These are phyloP conservation scores for Riparia riparia DNA, from an alignment of 2,113 vertebrate genomes.

Conservation along the genomic window DNA sequence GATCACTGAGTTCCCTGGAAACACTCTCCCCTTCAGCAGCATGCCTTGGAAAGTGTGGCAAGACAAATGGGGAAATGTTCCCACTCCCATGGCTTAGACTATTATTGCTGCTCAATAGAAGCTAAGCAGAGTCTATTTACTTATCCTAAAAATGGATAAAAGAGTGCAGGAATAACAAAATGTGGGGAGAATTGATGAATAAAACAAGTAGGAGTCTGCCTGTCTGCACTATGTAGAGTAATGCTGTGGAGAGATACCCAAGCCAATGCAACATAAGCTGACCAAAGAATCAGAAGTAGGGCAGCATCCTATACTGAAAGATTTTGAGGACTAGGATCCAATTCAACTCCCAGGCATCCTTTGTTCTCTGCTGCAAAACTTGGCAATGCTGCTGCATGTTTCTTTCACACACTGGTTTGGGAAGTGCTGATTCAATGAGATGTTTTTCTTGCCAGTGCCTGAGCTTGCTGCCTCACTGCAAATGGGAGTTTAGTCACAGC, in stretches of 20 bases:
- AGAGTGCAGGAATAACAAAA: conserved; percentile 12
- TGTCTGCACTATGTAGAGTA: conserved; percentile 22
- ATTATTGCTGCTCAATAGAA: conserved; percentile 9
- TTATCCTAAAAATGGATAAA: conserved; percentile 39
- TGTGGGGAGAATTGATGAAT: neutral
- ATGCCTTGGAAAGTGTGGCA: neutral
- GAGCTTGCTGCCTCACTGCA: conserved; percentile 33
- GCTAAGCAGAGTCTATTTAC: conserved; percentile 12
- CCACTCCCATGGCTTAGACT: neutral
- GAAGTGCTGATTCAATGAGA: conserved; percentile 65
- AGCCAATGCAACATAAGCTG: neutral
- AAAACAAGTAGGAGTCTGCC: conserved; percentile 34
- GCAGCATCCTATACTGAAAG: neutral
- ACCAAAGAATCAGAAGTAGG: conserved; percentile 56
- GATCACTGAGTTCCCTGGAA: neutral
- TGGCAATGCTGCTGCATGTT: conserved; percentile 42
- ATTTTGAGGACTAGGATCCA: conserved; percentile 3
- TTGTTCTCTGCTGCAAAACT: conserved; percentile 48
- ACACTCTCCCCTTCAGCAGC: neutral
- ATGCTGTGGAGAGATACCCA: neutral
- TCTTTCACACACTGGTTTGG: conserved; percentile 53
- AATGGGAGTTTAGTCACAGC: conserved; percentile 44
- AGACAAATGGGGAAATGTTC: conserved; percentile 34
- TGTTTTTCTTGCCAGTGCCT: conserved; percentile 40
- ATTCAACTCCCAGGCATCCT: conserved; percentile 34